phyloP scores from a whole-genome alignment of 2,888 invertebrate species.

The Petrophora chlorosata region DNA sequence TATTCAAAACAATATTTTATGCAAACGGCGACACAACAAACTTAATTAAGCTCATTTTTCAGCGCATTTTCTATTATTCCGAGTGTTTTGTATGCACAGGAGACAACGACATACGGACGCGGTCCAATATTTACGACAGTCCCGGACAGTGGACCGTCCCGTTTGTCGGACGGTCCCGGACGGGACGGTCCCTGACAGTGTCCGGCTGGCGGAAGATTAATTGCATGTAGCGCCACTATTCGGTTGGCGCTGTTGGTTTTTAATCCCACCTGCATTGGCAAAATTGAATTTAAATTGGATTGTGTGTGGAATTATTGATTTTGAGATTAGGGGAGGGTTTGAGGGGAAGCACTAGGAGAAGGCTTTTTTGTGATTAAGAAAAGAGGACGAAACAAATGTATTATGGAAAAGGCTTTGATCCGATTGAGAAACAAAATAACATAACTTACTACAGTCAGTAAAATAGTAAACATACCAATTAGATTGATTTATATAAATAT shows the following conservation, averaged over 20 bases:
- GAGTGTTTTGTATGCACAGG: conserved; percentile 62
- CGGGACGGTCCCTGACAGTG: too few species aligned
- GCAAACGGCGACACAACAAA: conserved; percentile 30
- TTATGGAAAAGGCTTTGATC: too few species aligned
- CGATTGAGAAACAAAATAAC: too few species aligned
- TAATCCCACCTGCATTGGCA: conserved; percentile 52
- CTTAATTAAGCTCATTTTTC: conserved; percentile 51
- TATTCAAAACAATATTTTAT: conserved; percentile 28
- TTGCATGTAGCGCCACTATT: too few species aligned
- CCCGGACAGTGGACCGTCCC: conserved; percentile 35
- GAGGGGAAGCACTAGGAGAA: too few species aligned
- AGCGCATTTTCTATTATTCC: conserved; percentile 55
- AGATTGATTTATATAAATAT: too few species aligned
- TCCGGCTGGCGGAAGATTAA: too few species aligned
- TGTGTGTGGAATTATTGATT: conserved; percentile 25
- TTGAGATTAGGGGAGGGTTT: not conserved
- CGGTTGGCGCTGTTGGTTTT: conserved; percentile 55
- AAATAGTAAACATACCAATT: too few species aligned
- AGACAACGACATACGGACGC: conserved; percentile 59
- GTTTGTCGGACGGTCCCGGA: conserved; percentile 50
- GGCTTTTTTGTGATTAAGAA: too few species aligned
- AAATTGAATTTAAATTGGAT: conserved; percentile 53
- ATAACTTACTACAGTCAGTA: too few species aligned
- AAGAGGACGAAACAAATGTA: too few species aligned
- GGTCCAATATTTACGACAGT: conserved; percentile 66